A percentile compares a stretch with the other conserved stretches of the same genome.
Evolutionary conservation across 1,140 invertebrate genomes (phyloP).

Genomic region (Eurosta solidaginis): DNA sequence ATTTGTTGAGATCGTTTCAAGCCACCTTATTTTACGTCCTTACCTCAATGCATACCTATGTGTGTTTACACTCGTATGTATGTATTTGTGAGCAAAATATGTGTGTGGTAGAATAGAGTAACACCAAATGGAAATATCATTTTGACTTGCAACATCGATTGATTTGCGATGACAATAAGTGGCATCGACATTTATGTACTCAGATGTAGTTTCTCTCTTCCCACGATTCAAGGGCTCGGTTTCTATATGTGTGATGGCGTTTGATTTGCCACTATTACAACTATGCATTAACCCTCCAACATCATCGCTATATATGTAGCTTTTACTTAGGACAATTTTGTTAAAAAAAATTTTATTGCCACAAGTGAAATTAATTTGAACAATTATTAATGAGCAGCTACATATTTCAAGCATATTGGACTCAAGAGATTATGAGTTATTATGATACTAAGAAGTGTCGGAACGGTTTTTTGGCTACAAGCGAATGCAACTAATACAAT

Average conservation of each 20-base stretch:
- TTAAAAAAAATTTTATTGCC: not conserved
- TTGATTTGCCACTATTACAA: not conserved
- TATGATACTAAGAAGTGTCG: too few species aligned
- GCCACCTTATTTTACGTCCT: not conserved
- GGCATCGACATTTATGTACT: not conserved
- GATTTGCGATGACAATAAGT: conserved; percentile 5
- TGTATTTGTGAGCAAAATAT: not conserved
- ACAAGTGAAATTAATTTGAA: too few species aligned
- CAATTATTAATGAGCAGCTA: too few species aligned
- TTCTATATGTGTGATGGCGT: too few species aligned
- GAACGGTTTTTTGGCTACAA: too few species aligned
- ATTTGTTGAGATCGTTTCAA: too few species aligned
- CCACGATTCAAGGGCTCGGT: too few species aligned
- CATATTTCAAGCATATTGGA: too few species aligned
- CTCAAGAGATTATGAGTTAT: too few species aligned
- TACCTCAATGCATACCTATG: not conserved
- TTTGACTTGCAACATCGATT: conserved; percentile 13
- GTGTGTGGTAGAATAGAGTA: too few species aligned
- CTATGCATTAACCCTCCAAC: not conserved
- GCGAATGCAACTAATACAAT: not conserved
- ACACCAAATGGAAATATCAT: not conserved
- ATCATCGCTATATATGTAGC: not conserved
- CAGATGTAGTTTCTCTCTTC: too few species aligned
- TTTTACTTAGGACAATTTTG: not conserved
- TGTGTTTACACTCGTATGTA: not conserved